Conservation (phyloP, 30 jellyfish, hydroid and myxozoan genomes). For the Catostylus mosaicus region DNA sequence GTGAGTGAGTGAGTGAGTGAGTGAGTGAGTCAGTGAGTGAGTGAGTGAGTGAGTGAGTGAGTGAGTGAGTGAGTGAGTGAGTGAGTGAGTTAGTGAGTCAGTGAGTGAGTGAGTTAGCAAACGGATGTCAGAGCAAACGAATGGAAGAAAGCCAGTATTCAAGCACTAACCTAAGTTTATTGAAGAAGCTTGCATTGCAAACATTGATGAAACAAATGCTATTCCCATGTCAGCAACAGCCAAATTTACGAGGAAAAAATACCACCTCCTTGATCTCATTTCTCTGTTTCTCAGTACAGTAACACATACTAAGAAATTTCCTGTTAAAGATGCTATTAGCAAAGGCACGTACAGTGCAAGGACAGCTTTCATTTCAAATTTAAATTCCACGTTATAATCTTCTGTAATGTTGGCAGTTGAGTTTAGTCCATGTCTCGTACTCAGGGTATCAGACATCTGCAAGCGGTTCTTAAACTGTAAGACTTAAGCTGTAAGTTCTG, state of each 20-base stretch:
- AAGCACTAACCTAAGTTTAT: slow-evolving; percentile 16
- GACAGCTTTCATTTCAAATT: slow-evolving; percentile 7
- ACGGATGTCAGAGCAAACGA: too few relatives aligned
- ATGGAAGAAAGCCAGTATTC: too few relatives aligned
- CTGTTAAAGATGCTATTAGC: slow-evolving; percentile 5
- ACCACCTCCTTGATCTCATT: slow-evolving; percentile 44
- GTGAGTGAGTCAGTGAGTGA: background rate
- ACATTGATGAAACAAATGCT: slow-evolving; percentile 23
- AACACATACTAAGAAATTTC: slow-evolving; percentile 14
- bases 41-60: background rate
- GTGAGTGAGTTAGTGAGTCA: background rate
- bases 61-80: background rate
- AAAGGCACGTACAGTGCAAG: slow-evolving; percentile 6
- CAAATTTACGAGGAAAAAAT: slow-evolving; percentile 13
- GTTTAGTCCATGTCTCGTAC: too few relatives aligned
- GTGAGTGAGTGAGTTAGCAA: background rate
- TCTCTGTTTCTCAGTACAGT: slow-evolving; percentile 13
- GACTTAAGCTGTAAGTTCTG: too few relatives aligned
- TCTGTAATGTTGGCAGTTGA: background rate
- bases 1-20: background rate
- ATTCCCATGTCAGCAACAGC: slow-evolving; percentile 46
- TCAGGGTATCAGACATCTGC: too few relatives aligned
- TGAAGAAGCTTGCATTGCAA: slow-evolving; percentile 6
- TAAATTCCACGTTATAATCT: background rate
- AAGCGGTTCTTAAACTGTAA: too few relatives aligned